These are phyloP conservation scores for Knipowitschia caucasica DNA, from an alignment of 2,797 vertebrate species.

Conservation along the genomic window DNA sequence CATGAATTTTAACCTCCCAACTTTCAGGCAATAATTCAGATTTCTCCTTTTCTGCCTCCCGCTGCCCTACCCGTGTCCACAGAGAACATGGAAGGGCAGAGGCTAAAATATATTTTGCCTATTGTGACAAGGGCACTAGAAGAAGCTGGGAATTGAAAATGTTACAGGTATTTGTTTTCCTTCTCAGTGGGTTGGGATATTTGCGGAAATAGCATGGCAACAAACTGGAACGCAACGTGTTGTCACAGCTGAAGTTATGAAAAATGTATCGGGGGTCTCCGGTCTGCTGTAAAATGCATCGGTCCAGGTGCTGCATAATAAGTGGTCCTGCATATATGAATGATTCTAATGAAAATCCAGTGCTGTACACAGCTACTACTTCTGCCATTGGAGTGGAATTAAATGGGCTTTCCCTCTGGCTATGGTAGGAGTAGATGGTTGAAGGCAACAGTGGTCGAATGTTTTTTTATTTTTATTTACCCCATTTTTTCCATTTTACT, in stretches of 20 bases:
- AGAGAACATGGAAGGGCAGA: conserved; percentile 19
- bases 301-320: conserved; percentile 54
- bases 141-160: conserved; percentile 35
- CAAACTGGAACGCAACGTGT: conserved; percentile 39
- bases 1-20: not conserved
- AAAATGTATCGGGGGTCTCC: conserved; percentile 51
- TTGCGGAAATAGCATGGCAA: conserved; percentile 24
- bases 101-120: conserved; percentile 21
- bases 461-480: not conserved
- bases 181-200: conserved; percentile 20
- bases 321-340: conserved; percentile 38
- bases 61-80: conserved; percentile 21
- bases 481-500: not conserved
- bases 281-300: conserved; percentile 48
- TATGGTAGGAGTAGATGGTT: conserved; percentile 12
- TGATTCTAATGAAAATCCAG: conserved; percentile 43
- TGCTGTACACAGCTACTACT: conserved; percentile 24
- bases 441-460: not conserved
- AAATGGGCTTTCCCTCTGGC: conserved; percentile 42
- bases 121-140: conserved; percentile 23
- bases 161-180: conserved; percentile 36
- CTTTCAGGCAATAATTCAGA: conserved; percentile 1
- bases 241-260: conserved; percentile 56
- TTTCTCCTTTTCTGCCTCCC: not conserved
- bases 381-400: conserved; percentile 21